phyloP scores from a whole-genome alignment of 2,797 vertebrate genomes.

The Platalea minor region DNA sequence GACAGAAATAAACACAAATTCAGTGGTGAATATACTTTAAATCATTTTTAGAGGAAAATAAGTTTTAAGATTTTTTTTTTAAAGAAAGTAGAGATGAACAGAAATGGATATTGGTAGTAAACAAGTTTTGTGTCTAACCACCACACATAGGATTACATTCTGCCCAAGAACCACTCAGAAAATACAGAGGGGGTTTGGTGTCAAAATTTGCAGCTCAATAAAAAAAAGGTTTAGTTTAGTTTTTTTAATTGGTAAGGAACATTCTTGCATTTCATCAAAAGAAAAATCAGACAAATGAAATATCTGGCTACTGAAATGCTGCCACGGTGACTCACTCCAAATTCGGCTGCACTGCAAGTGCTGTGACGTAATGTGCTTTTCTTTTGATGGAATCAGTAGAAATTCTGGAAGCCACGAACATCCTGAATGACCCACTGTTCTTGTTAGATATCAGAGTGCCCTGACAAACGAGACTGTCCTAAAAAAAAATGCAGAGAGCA shows the following conservation, averaged over 20 bases:
- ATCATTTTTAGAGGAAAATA: background rate
- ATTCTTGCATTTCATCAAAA: background rate
- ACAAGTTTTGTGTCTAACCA: background rate
- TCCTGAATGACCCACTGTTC: slow-evolving; percentile 51
- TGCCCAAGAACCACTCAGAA: background rate
- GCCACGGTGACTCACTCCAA: slow-evolving; percentile 2
- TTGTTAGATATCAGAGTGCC: background rate
- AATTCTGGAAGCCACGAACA: slow-evolving; percentile 7
- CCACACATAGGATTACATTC: background rate
- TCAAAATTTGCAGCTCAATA: background rate
- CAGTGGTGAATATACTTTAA: background rate
- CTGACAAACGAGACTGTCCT: background rate
- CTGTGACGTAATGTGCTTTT: slow-evolving; percentile 39
- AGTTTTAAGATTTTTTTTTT: background rate
- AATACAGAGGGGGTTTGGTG: background rate
- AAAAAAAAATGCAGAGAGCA: background rate
- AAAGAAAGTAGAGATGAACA: background rate
- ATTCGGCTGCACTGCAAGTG: background rate
- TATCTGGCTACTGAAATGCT: background rate
- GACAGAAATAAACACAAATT: background rate
- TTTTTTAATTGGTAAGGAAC: background rate
- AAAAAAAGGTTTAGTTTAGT: background rate
- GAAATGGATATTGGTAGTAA: background rate
- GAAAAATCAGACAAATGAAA: background rate
- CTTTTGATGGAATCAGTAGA: slow-evolving; percentile 31